Conservation (phyloP, 92 coral and sea anemone species). For the Porites divaricata region DNA sequence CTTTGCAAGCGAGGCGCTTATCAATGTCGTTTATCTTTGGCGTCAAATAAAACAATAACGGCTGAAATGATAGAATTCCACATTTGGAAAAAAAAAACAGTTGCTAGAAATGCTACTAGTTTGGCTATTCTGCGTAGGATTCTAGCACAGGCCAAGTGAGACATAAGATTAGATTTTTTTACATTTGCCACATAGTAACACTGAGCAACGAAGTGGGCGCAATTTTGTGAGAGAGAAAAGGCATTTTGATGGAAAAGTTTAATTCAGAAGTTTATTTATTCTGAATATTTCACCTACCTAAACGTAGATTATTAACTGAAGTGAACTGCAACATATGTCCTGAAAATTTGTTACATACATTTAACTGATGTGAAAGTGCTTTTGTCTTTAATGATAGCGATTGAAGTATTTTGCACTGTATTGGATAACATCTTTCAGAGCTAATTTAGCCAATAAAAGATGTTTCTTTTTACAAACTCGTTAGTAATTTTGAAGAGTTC, state of each 20-base stretch:
- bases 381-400: neutral
- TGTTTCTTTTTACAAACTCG: neutral
- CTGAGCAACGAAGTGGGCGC: neutral
- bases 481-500: neutral
- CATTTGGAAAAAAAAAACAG: too few species aligned
- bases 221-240: neutral
- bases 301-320: neutral
- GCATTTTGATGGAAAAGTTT: neutral
- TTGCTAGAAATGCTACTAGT: too few species aligned
- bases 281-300: neutral
- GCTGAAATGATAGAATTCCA: too few species aligned
- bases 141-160: neutral
- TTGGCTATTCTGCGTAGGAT: too few species aligned
- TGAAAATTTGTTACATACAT: neutral
- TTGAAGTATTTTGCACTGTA: neutral
- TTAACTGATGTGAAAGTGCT: neutral
- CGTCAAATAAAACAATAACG: too few species aligned
- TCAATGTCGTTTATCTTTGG: too few species aligned
- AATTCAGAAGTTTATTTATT: neutral
- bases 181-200: neutral
- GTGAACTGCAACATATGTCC: neutral
- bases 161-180: neutral
- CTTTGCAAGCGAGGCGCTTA: too few species aligned
- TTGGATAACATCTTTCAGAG: constrained; percentile 2
- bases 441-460: constrained; percentile 4